Base-by-base conservation (phyloP, 2,797 vertebrate genomes). In the Ctenopoma kingsleyae region DNA sequence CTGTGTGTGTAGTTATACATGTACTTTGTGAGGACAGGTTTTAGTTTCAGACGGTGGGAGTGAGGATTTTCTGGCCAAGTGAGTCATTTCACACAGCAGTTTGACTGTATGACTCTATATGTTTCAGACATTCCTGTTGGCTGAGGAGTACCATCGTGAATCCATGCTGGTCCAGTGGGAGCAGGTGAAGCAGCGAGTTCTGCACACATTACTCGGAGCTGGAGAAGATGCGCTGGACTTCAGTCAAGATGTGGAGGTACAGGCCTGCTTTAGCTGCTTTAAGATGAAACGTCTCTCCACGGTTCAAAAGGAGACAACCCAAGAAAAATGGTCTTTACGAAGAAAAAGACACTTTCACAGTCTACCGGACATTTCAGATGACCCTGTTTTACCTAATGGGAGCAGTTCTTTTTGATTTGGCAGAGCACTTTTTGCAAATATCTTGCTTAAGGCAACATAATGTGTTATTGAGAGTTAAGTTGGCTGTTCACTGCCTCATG, bases 81-180 rank as follows among this genome's bases (percentile, higher is more conserved):
- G 11, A 5, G 36, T 4, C 12, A 12, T 3, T 40, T 40, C 36
- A 40, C 36, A 40, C 1, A 40, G 4, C 36, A 13, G 9, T 36
- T 40, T 40, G 13, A 38, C 3, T 1, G 19, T 0, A 41, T 1
- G 10, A 32, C 38, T 11, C 13, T 5, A n/a, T 46, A 3, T 38
- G 15, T 63, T 19, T 36, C 90, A 99, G 98, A 99, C 98, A 0
- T 99, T 99, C 87, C 94, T 96, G 57, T 88, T 98, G 95, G 98
- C 98, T 47, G 98, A 99, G 71, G 97, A 98, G 80, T 99, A 99
- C 87, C 98, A 98, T 74, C 95, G 97, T 12, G 98, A 99, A 82
- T 99, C 97, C 10, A 99, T 99, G 98, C 87, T 99, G 94, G 97
- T 98, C 16, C 97, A 99, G 78, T 99, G 98, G 98, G 98, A 99